phyloP scores from a whole-genome alignment of 2,797 vertebrate genomes.

The Manis pentadactyla region DNA sequence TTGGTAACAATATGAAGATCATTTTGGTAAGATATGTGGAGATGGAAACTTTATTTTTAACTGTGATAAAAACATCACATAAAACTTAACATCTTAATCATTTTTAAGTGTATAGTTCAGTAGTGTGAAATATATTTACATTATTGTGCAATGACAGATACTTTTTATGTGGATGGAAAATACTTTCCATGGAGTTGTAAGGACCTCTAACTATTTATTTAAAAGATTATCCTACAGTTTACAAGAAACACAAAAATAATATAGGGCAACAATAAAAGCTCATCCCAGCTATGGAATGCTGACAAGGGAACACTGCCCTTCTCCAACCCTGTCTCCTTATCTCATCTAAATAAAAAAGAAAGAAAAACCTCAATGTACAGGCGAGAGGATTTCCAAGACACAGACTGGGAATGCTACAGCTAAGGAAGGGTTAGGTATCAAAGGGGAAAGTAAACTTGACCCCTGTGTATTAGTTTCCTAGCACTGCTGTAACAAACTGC shows the following conservation, averaged over 20 bases:
- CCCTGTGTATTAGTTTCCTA: neutral
- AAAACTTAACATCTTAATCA: conserved; percentile 11
- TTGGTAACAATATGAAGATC: conserved; percentile 88
- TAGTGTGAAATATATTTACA: conserved; percentile 23
- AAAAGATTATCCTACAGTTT: conserved; percentile 20
- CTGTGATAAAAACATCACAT: neutral
- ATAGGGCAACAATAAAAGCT: neutral
- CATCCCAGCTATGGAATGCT: neutral
- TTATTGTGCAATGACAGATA: neutral
- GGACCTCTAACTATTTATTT: conserved; percentile 16
- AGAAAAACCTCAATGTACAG: neutral
- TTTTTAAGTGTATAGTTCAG: conserved; percentile 45
- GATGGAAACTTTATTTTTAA: conserved; percentile 12
- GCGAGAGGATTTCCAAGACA: conserved; percentile 11
- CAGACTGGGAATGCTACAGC: neutral
- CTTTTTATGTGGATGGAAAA: neutral
- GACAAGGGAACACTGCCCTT: neutral
- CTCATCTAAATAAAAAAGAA: neutral
- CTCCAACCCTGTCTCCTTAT: neutral
- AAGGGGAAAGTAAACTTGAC: neutral
- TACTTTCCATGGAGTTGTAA: conserved; percentile 24
- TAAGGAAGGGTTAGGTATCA: neutral
- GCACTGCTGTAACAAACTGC: neutral
- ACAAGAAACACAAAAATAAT: conserved; percentile 42
- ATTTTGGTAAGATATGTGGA: conserved; percentile 79